phyloP scores from a whole-genome alignment of 1,140 invertebrate species.

The Hypsibius dujardini region DNA sequence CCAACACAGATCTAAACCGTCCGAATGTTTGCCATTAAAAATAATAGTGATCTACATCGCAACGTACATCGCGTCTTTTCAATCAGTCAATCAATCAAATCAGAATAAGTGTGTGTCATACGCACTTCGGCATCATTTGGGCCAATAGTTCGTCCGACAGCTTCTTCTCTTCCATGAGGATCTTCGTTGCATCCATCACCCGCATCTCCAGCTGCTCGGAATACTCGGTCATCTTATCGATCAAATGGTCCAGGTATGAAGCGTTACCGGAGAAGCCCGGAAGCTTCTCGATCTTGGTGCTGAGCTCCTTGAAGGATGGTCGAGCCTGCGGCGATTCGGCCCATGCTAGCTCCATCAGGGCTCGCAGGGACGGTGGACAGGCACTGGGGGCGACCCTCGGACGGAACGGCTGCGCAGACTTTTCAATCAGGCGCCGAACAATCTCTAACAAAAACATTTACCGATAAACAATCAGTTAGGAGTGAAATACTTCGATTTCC shows the following conservation, averaged over 20 bases:
- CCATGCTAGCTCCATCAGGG: neutral
- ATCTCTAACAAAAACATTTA: neutral
- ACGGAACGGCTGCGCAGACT: neutral
- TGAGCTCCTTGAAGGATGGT: constrained; percentile 65
- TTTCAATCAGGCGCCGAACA: neutral
- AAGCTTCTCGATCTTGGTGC: constrained; percentile 41
- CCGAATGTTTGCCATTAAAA: neutral
- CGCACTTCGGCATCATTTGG: constrained; percentile 16
- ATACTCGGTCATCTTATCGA: constrained; percentile 1
- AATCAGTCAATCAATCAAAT: too few species aligned
- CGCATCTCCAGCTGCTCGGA: neutral
- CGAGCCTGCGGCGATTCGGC: constrained; percentile 41
- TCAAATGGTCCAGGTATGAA: neutral
- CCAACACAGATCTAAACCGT: neutral
- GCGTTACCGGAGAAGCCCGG: neutral
- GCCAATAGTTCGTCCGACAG: neutral
- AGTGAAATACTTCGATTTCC: too few species aligned
- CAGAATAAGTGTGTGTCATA: neutral
- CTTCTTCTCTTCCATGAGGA: constrained; percentile 6
- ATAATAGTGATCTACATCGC: neutral
- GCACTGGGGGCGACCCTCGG: neutral
- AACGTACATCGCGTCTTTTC: too few species aligned
- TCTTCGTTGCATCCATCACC: neutral
- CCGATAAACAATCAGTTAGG: too few species aligned
- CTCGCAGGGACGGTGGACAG: neutral